Percentiles rank a stretch among this genome's conserved stretches.
Conservation (phyloP, 2,888 invertebrate genomes). For the Torymus auratus region DNA sequence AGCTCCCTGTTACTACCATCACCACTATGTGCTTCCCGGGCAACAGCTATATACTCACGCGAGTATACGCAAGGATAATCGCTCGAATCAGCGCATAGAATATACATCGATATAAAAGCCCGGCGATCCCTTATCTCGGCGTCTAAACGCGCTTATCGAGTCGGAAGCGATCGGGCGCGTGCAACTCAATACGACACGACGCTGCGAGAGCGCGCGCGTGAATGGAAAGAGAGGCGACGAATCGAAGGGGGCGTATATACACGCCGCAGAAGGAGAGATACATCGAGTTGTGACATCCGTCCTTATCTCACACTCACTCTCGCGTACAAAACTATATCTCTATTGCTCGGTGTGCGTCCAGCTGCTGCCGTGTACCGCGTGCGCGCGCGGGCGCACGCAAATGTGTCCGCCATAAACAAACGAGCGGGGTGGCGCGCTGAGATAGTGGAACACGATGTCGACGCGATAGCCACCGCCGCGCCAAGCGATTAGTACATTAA, state of each 20-base stretch:
- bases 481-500: slow-evolving; percentile 46
- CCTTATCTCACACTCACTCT: slow-evolving; percentile 18
- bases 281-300: slow-evolving; percentile 43
- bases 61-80: slow-evolving; percentile 21
- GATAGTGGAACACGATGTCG: slow-evolving; percentile 57
- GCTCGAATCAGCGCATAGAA: neutral
- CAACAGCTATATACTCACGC: neutral
- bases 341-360: slow-evolving; percentile 2
- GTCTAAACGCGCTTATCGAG: slow-evolving; percentile 37
- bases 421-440: slow-evolving; percentile 11
- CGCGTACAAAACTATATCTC: slow-evolving; percentile 9
- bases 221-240: neutral
- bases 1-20: neutral
- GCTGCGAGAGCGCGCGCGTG: neutral
- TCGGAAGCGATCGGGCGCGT: slow-evolving; percentile 36
- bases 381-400: slow-evolving; percentile 26
- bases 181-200: slow-evolving; percentile 23
- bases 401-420: slow-evolving; percentile 41
- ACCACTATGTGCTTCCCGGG: too few relatives aligned
- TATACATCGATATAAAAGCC: slow-evolving; percentile 22
- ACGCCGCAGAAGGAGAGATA: neutral
- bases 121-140: slow-evolving; percentile 40
- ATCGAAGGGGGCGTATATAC: neutral
- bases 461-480: slow-evolving; percentile 31
- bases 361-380: slow-evolving; percentile 9